Conservation (phyloP, 2,888 invertebrate species). For the Synanthedon formicaeformis region DNA sequence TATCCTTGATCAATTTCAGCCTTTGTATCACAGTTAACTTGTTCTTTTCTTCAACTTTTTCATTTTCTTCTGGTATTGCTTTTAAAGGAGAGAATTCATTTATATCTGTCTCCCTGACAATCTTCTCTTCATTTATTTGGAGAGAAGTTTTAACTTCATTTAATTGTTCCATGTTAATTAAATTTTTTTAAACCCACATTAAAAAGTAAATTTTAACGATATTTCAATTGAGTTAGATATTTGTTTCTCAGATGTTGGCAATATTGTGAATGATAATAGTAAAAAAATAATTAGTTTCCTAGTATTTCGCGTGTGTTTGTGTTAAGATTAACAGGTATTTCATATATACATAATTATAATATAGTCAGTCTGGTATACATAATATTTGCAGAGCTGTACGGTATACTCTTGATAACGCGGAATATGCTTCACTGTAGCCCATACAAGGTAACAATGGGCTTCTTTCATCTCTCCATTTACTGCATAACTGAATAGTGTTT, state of each 20-base stretch:
- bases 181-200: too few species aligned
- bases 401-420: neutral
- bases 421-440: neutral
- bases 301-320: slow-evolving; percentile 15
- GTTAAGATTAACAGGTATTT: slow-evolving; percentile 11
- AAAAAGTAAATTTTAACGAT: too few species aligned
- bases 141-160: neutral
- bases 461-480: neutral
- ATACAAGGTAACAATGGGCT: neutral
- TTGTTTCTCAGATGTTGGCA: slow-evolving; percentile 5
- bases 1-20: slow-evolving; percentile 49
- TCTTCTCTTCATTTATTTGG: slow-evolving; percentile 13
- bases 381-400: slow-evolving; percentile 1
- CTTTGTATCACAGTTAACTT: slow-evolving; percentile 35
- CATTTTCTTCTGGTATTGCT: slow-evolving; percentile 12
- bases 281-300: slow-evolving; percentile 19
- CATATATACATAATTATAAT: too few species aligned
- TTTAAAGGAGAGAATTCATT: slow-evolving; percentile 37
- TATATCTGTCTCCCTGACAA: slow-evolving; percentile 15
- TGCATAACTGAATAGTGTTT: too few species aligned
- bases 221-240: neutral
- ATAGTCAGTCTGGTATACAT: neutral
- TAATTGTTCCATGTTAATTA: neutral
- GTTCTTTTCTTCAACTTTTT: slow-evolving; percentile 17
- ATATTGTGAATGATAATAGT: slow-evolving; percentile 12